Evolutionary conservation across 2,797 vertebrate genomes (phyloP).

Genomic region (Phyllotis vaccarum): DNA sequence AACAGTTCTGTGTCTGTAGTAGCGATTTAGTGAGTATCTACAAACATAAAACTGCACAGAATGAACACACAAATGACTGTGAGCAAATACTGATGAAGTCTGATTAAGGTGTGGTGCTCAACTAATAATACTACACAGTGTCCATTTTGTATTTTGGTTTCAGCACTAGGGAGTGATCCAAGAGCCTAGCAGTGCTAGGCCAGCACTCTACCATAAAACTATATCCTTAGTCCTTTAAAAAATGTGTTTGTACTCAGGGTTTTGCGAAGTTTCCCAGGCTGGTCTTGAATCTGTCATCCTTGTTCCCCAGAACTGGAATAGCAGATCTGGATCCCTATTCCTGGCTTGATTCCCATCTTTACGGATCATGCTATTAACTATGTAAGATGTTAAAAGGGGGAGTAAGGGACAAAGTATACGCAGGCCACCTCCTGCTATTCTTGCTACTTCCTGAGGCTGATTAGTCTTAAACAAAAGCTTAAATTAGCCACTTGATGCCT

Average conservation of each 20-base stretch:
- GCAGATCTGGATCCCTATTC: too few relatives aligned
- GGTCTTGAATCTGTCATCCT: not conserved
- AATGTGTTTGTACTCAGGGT: not conserved
- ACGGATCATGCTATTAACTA: not conserved
- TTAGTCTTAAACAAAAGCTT: conserved; percentile 64
- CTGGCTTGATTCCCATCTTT: not conserved
- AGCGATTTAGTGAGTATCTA: not conserved
- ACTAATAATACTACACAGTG: not conserved
- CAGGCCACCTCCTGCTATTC: not conserved
- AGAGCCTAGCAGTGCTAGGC: not conserved
- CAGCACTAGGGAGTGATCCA: not conserved
- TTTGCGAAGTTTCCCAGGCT: not conserved
- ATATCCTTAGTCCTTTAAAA: not conserved
- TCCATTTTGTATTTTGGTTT: not conserved
- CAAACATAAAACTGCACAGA: not conserved
- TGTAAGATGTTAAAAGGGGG: not conserved
- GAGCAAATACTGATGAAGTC: not conserved
- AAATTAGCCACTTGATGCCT: conserved; percentile 53
- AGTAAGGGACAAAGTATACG: not conserved
- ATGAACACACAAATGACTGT: not conserved
- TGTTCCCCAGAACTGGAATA: not conserved
- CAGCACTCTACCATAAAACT: not conserved
- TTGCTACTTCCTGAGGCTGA: conserved; percentile 53
- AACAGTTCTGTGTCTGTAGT: not conserved
- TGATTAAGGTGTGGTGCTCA: not conserved